phyloP scores from a whole-genome alignment of 1,140 invertebrate genomes.

The Trinorchestia longiramus region DNA sequence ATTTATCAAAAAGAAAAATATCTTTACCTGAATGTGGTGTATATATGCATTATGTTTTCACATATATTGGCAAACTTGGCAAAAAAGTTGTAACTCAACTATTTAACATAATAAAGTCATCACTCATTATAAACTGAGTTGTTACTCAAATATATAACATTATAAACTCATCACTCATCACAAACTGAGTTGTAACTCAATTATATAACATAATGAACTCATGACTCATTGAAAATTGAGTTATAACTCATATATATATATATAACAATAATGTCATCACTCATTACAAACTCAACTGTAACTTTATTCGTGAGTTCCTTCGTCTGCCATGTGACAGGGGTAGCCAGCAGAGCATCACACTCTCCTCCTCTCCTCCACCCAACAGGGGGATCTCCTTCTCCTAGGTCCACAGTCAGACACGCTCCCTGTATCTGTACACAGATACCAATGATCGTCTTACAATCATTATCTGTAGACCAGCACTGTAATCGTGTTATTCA shows the following conservation, averaged over 20 bases:
- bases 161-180: not conserved
- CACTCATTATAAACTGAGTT: not conserved
- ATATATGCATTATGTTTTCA: too few species aligned
- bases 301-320: not conserved
- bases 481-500: too few species aligned
- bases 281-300: not conserved
- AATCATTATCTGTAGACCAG: too few species aligned
- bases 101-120: too few species aligned
- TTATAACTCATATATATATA: too few species aligned
- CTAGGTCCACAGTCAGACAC: constrained; percentile 59
- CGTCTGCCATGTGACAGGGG: constrained; percentile 56
- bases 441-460: too few species aligned
- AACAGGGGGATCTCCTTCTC: constrained; percentile 55
- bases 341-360: constrained; percentile 55
- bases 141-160: constrained; percentile 32
- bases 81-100: too few species aligned
- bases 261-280: not conserved
- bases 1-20: too few species aligned
- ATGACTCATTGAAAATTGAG: not conserved
- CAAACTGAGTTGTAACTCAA: constrained; percentile 15
- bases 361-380: constrained; percentile 56
- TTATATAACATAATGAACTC: too few species aligned
- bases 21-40: too few species aligned
- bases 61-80: too few species aligned
- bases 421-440: constrained; percentile 43